Conservation (phyloP, 1,140 invertebrate species). For the Oncopodura yosiiana region DNA sequence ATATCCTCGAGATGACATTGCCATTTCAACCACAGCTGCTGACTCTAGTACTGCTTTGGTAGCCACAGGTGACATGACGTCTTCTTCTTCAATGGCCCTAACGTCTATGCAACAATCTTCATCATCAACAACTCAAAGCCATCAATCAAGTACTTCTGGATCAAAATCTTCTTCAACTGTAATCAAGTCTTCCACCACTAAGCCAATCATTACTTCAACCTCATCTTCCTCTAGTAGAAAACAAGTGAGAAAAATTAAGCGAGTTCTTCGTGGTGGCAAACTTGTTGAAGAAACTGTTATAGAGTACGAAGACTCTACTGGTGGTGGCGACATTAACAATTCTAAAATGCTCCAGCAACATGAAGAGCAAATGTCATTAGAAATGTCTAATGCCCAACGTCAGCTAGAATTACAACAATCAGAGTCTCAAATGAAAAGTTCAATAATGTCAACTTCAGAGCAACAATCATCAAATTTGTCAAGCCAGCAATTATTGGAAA, state of each 20-base stretch:
- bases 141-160: not conserved
- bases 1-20: constrained; percentile 16
- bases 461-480: too few species aligned
- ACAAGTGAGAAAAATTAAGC: constrained; percentile 5
- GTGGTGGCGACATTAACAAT: too few species aligned
- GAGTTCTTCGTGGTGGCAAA: constrained; percentile 28
- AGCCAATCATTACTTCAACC: not conserved
- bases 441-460: too few species aligned
- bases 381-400: too few species aligned
- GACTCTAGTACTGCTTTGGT: not conserved
- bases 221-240: not conserved
- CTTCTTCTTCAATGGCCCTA: not conserved
- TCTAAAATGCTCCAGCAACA: too few species aligned
- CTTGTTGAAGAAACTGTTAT: too few species aligned
- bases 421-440: too few species aligned
- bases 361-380: too few species aligned
- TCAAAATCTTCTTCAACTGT: not conserved
- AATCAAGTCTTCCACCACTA: not conserved
- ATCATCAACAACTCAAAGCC: not conserved
- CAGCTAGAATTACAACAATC: too few species aligned
- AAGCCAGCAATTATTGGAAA: too few species aligned
- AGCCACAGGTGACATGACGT: not conserved
- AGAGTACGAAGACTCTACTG: too few species aligned
- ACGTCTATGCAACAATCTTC: not conserved
- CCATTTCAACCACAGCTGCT: not conserved